Base-by-base conservation (phyloP, 2,888 invertebrate species). In the Calliopum simillimum region DNA sequence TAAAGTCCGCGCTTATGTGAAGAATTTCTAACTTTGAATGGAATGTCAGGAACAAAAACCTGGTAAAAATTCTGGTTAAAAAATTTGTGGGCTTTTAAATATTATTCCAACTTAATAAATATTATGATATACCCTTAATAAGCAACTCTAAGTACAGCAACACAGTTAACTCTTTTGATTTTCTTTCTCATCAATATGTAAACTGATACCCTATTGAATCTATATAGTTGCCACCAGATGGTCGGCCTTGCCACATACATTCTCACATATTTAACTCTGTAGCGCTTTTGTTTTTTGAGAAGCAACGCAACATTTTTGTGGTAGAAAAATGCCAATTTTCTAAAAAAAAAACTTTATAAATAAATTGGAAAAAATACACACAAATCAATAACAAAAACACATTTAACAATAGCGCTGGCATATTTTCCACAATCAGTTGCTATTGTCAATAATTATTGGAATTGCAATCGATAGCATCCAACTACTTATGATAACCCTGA, bases 401-500 rank as follows among this genome's bases (percentile, higher is more conserved):
- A 53, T 53, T 44, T 43, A 6, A 21, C 55, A 16, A 21, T 11
- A 21, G 41, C n/a, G 41, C 64, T 11, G 41, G 2, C 53, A 33
- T 25, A 33, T 25, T 56, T 14, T 3, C n/a, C 33, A 33, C 56
- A 56, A 56, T 23, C 56, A n/a, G 33, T 21, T 25, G n/a, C 46
- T 46, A 33, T 56, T 33, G 66, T 56, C 66, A 23, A 56, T 66
- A 56, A 23, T 66, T 56, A 16, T 25, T 56, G 46, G 66, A 66
- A 66, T 47, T 56, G 66, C 43, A 66, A 66, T 66, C 47, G 66
- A 66, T 66, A 66, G 47, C 66, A 23, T 46, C 33, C 23, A 19
- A 33, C 33, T 33, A 33, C 8, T 33, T 33, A 33, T n/a, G n/a
- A n/a, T 33, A 64, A 66, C 21, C 47, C 46, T 44, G 58, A 46